Conservation (phyloP, 1,140 invertebrate genomes). For the Sycophaga agraensis region DNA sequence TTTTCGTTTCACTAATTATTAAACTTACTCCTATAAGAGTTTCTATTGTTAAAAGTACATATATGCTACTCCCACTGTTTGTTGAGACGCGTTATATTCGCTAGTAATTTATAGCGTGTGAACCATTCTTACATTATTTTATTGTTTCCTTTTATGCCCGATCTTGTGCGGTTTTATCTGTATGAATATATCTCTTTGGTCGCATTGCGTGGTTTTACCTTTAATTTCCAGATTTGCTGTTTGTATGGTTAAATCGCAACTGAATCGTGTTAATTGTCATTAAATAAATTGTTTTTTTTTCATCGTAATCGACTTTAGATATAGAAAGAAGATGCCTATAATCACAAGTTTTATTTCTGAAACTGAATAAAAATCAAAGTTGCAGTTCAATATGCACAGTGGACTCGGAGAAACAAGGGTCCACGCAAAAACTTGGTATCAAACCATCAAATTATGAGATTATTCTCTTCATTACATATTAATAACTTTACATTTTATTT, state of each 20-base stretch:
- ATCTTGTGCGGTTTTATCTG: slow-evolving; percentile 25
- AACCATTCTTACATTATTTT: slow-evolving; percentile 28
- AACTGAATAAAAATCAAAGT: too few relatives aligned
- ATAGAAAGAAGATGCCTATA: too few relatives aligned
- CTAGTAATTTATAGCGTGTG: slow-evolving; percentile 25
- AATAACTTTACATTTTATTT: not conserved
- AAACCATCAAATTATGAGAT: too few relatives aligned
- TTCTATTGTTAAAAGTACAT: slow-evolving; percentile 37
- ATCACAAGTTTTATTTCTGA: too few relatives aligned
- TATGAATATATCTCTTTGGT: slow-evolving; percentile 23
- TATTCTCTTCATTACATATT: too few relatives aligned
- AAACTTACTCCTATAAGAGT: slow-evolving; percentile 37
- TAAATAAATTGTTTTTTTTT: too few relatives aligned
- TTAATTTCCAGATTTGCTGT: not conserved
- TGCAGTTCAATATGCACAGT: too few relatives aligned
- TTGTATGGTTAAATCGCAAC: not conserved
- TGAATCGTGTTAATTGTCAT: too few relatives aligned
- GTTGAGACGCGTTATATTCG: slow-evolving; percentile 32
- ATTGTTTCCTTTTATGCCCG: slow-evolving; percentile 31
- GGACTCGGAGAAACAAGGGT: not conserved
- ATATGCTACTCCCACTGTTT: slow-evolving; percentile 39
- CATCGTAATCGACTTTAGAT: too few relatives aligned
- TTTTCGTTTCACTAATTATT: slow-evolving; percentile 33
- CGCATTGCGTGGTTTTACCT: slow-evolving; percentile 24
- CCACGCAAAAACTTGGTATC: slow-evolving; percentile 8